Evolutionary conservation across 2,888 invertebrate genomes (phyloP), one percentile per base, ranked within the genome.

Genomic region (Lasius fuliginosus): DNA sequence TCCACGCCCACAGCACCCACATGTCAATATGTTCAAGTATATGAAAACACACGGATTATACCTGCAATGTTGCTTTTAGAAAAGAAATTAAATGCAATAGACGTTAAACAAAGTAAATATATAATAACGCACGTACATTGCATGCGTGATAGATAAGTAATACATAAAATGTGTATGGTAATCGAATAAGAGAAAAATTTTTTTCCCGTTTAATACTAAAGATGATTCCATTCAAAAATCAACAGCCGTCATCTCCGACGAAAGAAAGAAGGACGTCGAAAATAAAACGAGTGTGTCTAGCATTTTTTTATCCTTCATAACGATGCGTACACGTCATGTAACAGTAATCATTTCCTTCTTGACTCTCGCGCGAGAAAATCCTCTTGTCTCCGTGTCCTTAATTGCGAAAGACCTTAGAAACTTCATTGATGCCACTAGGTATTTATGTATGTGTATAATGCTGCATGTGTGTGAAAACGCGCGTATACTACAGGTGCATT

Each of bases 311-410:
- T 77, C 42, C 46, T 27, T 42, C 23, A 49, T 27, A 68, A 67
- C 18, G 27, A 69, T 56, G 30, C 42, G 46, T 53, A 58, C 68
- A 58, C 9, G 56, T 18, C 49, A 49, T 30, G 30, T 53, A 36
- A 49, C 56, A 9, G 82, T 82, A 88, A 90, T 90, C 84, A 85
- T 68, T 62, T 79, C 18, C 60, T 60, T 67, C 27, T 53, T 53
- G 60, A 64, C 40, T 81, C n/a, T 77, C 69, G 65, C 75, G 46
- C 23, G 67, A 79, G 74, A 81, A 85, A 89, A 81, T 90, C 83
- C 85, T 85, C 87, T 89, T 86, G 87, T 86, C 86, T 82, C 46
- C 64, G 36, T 58, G 67, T 82, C 67, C 73, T 82, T 85, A 85
- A 88, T 90, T 85, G 65, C 68, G 53, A 18, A 56, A n/a, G 58